phyloP scores from a whole-genome alignment of 2,113 vertebrate genomes.

The Paradisaea rubra region DNA sequence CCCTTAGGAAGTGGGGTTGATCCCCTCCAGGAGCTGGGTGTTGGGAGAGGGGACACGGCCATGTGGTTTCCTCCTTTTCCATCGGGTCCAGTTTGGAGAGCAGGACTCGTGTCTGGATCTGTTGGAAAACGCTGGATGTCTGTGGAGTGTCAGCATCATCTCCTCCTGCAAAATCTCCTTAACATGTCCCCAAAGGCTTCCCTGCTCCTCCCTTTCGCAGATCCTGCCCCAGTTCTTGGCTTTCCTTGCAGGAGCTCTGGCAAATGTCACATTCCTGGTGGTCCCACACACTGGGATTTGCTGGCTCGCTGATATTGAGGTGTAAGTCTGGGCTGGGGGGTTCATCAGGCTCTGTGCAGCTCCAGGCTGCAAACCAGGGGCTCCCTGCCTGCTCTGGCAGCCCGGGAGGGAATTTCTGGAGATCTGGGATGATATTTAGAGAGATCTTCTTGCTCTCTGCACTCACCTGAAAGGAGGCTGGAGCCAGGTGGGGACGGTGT shows the following conservation, averaged over 20 bases:
- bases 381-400: not conserved
- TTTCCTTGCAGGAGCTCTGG: conserved; percentile 12
- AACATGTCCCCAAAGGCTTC: not conserved
- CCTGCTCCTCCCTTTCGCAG: not conserved
- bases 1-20: not conserved
- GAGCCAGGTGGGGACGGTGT: not conserved
- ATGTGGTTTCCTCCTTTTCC: not conserved
- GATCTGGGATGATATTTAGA: not conserved
- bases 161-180: not conserved
- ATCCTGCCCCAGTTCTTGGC: conserved; percentile 17
- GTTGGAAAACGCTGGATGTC: not conserved
- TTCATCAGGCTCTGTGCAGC: not conserved
- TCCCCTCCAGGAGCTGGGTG: not conserved
- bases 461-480: not conserved
- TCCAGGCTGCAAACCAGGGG: not conserved
- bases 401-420: not conserved
- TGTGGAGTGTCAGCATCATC: accelerated
- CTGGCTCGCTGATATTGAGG: conserved; percentile 30
- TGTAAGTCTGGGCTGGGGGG: not conserved
- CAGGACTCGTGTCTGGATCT: not conserved
- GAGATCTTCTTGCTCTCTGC: not conserved
- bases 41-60: accelerated
- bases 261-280: conserved; percentile 7
- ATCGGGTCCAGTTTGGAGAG: accelerated
- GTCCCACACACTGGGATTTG: conserved; percentile 14